Conservation (phyloP, 2,888 invertebrate genomes). For the Drosophila birchii region DNA sequence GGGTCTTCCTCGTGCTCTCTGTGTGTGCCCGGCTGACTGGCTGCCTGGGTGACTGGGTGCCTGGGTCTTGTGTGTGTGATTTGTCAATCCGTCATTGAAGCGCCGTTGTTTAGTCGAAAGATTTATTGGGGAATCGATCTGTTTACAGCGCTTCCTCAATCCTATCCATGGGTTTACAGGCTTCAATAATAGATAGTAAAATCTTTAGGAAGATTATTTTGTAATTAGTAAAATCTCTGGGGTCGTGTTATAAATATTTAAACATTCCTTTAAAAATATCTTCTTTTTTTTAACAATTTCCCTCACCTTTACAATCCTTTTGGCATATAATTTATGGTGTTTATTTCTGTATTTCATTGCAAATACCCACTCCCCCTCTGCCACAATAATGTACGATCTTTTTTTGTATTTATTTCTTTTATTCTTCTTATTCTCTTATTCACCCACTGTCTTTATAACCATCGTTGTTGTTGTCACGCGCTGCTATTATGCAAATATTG, state of each 20-base stretch:
- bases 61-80: constrained; percentile 46
- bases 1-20: not conserved
- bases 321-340: not conserved
- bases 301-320: not conserved
- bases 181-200: not conserved
- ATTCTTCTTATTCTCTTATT: constrained; percentile 27
- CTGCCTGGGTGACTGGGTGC: constrained; percentile 24
- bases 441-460: constrained; percentile 29
- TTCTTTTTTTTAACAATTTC: not conserved
- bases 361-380: not conserved
- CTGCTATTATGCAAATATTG: constrained; percentile 82
- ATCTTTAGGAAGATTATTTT: not conserved
- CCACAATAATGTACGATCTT: constrained; percentile 16
- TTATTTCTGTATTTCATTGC: constrained; percentile 1
- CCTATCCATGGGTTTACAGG: not conserved
- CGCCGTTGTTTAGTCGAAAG: constrained; percentile 64
- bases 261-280: not conserved
- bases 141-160: not conserved
- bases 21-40: constrained; percentile 3
- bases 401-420: constrained; percentile 17
- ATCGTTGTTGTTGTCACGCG: constrained; percentile 68
- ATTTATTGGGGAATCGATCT: constrained; percentile 58
- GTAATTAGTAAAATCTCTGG: not conserved
- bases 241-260: not conserved
- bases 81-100: constrained; percentile 79